Percentiles rank a stretch among this genome's conserved stretches.
phyloP scores from a whole-genome alignment of 2,113 vertebrate species.

The Pyrgilauda ruficollis region DNA sequence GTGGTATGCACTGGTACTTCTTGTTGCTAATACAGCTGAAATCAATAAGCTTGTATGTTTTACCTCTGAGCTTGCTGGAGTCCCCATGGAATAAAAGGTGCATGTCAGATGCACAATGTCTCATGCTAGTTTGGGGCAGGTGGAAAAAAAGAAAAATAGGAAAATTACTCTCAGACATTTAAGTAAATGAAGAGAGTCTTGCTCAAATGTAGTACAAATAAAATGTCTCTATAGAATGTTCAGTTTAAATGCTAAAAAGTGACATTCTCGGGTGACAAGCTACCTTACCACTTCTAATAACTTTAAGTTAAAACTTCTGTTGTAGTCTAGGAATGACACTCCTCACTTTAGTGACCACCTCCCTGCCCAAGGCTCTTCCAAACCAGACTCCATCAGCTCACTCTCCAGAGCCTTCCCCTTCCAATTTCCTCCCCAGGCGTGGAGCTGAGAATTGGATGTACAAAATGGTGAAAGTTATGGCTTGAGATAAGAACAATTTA shows the following conservation, averaged over 20 bases:
- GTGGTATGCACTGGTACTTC: background rate
- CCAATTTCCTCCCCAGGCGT: background rate
- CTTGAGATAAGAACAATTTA: background rate
- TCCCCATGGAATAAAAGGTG: background rate
- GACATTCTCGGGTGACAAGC: background rate
- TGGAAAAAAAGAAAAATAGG: background rate
- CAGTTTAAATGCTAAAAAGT: background rate
- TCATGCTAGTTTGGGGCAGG: background rate
- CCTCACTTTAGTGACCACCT: background rate
- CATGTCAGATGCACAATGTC: background rate
- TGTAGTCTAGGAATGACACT: background rate
- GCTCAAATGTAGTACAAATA: background rate
- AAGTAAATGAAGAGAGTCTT: background rate
- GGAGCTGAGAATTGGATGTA: background rate
- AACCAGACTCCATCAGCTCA: rapidly evolving
- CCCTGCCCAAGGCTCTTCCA: background rate
- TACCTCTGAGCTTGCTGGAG: background rate
- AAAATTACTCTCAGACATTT: background rate
- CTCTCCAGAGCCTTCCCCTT: background rate
- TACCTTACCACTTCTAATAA: background rate
- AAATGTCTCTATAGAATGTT: background rate
- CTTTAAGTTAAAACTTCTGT: background rate
- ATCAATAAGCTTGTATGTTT: background rate
- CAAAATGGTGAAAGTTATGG: background rate
- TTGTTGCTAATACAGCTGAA: background rate